Conservation (phyloP, 2,113 vertebrate species). For the Zosterops borbonicus region DNA sequence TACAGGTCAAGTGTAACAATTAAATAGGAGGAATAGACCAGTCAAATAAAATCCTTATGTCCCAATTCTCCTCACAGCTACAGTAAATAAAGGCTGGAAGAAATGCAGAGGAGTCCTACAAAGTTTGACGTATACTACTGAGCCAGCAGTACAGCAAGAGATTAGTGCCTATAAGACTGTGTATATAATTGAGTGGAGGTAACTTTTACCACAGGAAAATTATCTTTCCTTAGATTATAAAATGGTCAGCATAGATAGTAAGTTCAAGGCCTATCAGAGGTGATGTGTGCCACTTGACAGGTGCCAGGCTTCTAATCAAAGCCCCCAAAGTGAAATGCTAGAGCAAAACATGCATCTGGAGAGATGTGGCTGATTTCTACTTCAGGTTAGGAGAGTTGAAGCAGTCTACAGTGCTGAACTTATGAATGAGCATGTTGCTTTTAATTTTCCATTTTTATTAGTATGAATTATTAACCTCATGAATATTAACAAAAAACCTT, state of each 20-base stretch:
- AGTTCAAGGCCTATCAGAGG: background rate
- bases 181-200: background rate
- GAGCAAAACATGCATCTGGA: background rate
- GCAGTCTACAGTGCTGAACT: background rate
- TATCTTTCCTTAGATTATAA: background rate
- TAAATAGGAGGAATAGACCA: background rate
- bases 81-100: background rate
- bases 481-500: constrained; percentile 36
- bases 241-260: background rate
- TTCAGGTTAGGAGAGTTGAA: background rate
- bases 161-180: background rate
- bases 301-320: background rate
- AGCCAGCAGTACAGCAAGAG: background rate
- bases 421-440: background rate
- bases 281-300: background rate
- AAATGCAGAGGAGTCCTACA: background rate
- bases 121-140: background rate
- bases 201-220: background rate
- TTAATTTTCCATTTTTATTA: constrained; percentile 63
- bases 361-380: background rate
- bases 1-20: background rate
- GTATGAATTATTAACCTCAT: constrained; percentile 43
- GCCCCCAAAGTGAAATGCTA: background rate
- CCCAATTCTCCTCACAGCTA: background rate
- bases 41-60: background rate